Evolutionary conservation across 2,888 invertebrate species (phyloP).

Genomic region (Papilio protenor): DNA sequence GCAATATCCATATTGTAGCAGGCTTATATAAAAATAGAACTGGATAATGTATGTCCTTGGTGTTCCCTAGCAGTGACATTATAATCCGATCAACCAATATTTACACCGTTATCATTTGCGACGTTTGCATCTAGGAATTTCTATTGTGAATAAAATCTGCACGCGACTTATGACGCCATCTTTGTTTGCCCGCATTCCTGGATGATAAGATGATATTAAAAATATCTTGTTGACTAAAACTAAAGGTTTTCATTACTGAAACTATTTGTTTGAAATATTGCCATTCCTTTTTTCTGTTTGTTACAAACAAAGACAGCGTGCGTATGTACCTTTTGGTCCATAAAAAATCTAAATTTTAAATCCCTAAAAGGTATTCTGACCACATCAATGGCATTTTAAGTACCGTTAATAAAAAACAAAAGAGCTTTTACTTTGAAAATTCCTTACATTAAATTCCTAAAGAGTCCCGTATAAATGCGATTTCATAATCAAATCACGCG

Average conservation of each 20-base stretch:
- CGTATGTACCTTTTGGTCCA: background rate
- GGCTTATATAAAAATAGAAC: background rate
- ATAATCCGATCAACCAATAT: conserved; percentile 42
- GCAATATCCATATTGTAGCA: background rate
- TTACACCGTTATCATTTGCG: conserved; percentile 37
- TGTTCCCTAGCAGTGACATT: conserved; percentile 28
- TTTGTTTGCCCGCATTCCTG: conserved; percentile 52
- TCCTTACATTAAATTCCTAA: conserved; percentile 1
- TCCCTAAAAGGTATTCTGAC: background rate
- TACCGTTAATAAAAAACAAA: conserved; percentile 14
- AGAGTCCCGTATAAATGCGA: conserved; percentile 7
- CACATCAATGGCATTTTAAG: conserved; percentile 3
- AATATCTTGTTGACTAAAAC: conserved; percentile 14
- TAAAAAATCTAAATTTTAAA: background rate
- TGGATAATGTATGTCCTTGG: conserved; percentile 28
- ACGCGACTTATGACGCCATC: conserved; percentile 39
- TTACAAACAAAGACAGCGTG: background rate
- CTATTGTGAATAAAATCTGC: conserved; percentile 44
- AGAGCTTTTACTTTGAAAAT: conserved; percentile 19
- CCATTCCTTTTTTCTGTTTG: too few species aligned
- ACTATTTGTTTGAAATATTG: background rate
- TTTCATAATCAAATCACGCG: conserved; percentile 32
- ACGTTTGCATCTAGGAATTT: conserved; percentile 42
- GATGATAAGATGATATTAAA: conserved; percentile 45
- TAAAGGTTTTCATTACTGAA: background rate